Conservation (phyloP, 2,113 vertebrate species). For the Pterocles gutturalis region DNA sequence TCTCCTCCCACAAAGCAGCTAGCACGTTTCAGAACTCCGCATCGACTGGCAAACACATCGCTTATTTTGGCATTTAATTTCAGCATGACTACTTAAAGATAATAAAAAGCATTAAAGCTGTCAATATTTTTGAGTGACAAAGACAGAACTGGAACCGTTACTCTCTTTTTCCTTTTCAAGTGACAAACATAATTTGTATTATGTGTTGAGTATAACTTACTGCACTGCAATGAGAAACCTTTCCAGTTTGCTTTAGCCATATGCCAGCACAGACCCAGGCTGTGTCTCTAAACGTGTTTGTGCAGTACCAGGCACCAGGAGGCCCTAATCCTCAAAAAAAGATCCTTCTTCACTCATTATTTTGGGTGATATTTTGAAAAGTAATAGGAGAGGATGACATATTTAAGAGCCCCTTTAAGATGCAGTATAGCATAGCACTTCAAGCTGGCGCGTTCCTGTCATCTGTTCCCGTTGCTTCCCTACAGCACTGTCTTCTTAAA, state of each 20-base stretch:
- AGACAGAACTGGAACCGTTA: conserved; percentile 30
- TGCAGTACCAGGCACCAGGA: neutral
- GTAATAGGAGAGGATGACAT: neutral
- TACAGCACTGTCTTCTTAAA: neutral
- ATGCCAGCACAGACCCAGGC: neutral
- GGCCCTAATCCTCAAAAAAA: neutral
- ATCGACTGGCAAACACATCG: conserved; percentile 27
- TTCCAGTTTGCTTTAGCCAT: conserved; percentile 1
- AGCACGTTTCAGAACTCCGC: conserved; percentile 26
- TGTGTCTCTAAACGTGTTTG: neutral
- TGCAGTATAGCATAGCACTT: neutral
- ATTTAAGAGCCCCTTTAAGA: neutral
- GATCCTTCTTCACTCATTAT: neutral
- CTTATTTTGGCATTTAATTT: conserved; percentile 69
- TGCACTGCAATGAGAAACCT: neutral
- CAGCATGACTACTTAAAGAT: conserved; percentile 41
- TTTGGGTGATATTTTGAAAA: conserved; percentile 28
- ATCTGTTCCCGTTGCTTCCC: neutral
- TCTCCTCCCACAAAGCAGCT: conserved; percentile 50
- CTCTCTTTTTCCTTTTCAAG: conserved; percentile 41
- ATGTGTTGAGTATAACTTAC: neutral
- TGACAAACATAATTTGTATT: conserved; percentile 33
- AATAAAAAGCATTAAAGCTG: conserved; percentile 50
- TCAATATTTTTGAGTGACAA: conserved; percentile 60
- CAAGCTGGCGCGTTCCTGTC: neutral